These are phyloP conservation scores for Drosophila sordidapex DNA, from an alignment of 2,888 invertebrate species.

Conservation along the genomic window DNA sequence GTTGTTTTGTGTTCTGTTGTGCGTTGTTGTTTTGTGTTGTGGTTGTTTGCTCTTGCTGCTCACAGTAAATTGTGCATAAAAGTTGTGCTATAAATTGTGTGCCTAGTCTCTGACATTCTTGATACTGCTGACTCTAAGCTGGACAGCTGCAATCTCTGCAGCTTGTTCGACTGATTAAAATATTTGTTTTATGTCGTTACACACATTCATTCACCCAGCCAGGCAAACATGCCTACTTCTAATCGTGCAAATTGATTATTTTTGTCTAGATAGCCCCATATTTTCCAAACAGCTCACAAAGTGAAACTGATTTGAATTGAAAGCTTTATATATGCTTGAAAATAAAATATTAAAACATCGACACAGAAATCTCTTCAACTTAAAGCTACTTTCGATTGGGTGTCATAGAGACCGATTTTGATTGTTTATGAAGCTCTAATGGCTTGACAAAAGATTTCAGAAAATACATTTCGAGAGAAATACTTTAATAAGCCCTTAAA, in stretches of 20 bases:
- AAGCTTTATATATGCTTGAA: neutral
- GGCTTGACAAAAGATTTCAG: neutral
- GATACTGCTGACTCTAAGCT: slow-evolving; percentile 8
- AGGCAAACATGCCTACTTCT: neutral
- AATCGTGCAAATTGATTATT: neutral
- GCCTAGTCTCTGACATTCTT: slow-evolving; percentile 20
- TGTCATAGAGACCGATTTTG: neutral
- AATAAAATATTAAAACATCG: neutral
- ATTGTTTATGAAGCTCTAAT: neutral
- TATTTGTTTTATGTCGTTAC: slow-evolving; percentile 44
- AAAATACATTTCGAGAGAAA: neutral
- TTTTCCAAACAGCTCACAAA: neutral
- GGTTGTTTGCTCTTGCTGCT: slow-evolving; percentile 45
- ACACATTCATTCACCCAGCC: neutral
- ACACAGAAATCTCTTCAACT: neutral
- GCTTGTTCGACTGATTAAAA: slow-evolving; percentile 56
- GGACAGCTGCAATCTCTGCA: slow-evolving; percentile 31
- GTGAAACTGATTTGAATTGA: neutral
- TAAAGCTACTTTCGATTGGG: neutral
- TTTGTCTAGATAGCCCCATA: neutral
- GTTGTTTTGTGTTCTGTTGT: slow-evolving; percentile 39
- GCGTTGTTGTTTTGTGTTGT: slow-evolving; percentile 22
- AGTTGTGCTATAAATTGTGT: slow-evolving; percentile 48
- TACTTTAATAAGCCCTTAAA: neutral
- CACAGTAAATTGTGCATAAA: slow-evolving; percentile 60